These are phyloP conservation scores for Muscicapa adusta DNA, from an alignment of 2,113 vertebrate genomes.

Conservation along the genomic window DNA sequence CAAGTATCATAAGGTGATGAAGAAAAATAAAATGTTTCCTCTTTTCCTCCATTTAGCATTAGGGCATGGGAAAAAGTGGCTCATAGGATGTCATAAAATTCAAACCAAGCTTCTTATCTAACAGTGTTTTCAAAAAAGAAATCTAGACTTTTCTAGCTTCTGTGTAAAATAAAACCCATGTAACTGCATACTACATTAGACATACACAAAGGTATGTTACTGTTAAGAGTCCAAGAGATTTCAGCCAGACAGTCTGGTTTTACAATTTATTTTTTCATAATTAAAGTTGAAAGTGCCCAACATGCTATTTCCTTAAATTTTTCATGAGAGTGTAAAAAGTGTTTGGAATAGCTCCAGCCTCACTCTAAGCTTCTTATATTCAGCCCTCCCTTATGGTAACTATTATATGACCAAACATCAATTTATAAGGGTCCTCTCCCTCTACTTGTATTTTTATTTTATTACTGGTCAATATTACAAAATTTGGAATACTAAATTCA, in stretches of 20 bases:
- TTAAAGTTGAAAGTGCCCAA: not conserved
- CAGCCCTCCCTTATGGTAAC: not conserved
- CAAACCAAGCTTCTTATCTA: not conserved
- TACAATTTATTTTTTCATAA: not conserved
- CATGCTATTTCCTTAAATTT: not conserved
- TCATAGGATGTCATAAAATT: not conserved
- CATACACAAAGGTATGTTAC: not conserved
- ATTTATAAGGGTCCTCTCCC: not conserved
- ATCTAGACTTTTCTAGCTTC: not conserved
- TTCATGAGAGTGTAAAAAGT: constrained; percentile 11
- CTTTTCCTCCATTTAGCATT: not conserved
- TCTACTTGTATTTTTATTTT: not conserved
- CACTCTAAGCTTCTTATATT: constrained; percentile 13
- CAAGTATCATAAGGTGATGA: not conserved
- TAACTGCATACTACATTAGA: not conserved
- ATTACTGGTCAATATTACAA: not conserved
- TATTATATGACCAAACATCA: not conserved
- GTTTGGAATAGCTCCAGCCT: constrained; percentile 17
- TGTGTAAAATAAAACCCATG: not conserved
- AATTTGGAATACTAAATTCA: not conserved
- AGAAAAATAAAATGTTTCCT: not conserved
- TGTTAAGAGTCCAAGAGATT: not conserved
- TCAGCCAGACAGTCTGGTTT: constrained; percentile 3
- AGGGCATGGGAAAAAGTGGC: not conserved
- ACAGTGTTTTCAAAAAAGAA: not conserved